phyloP scores from a whole-genome alignment of 2,797 vertebrate species.

The Limosa lapponica region DNA sequence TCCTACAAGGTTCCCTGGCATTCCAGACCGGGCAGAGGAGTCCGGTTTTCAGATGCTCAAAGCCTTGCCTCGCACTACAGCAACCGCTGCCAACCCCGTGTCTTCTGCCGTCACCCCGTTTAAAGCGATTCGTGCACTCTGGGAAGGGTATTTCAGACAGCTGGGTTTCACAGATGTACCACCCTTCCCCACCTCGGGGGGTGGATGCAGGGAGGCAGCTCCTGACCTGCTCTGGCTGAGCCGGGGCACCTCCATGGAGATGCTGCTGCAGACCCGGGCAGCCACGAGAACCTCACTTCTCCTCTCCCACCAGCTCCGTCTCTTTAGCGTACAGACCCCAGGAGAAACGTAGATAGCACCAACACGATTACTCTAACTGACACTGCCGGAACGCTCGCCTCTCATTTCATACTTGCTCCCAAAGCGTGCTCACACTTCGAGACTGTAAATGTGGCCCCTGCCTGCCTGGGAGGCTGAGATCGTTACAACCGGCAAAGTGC shows the following conservation, averaged over 20 bases:
- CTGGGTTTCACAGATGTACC: neutral
- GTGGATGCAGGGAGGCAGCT: neutral
- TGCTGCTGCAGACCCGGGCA: neutral
- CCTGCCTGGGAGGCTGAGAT: neutral
- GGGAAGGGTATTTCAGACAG: neutral
- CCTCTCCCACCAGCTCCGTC: neutral
- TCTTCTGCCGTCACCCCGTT: neutral
- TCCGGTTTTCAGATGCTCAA: neutral
- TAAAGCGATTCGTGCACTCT: neutral
- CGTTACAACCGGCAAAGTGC: neutral
- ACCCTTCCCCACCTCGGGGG: neutral
- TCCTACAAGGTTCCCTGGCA: neutral
- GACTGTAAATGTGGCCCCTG: neutral
- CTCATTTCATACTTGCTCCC: neutral
- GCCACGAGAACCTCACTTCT: neutral
- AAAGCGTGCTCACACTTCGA: neutral
- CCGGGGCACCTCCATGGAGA: neutral
- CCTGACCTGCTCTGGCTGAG: neutral
- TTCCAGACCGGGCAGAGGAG: neutral
- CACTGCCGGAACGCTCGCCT: neutral
- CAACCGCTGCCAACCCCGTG: accelerated
- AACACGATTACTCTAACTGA: neutral
- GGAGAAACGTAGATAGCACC: neutral
- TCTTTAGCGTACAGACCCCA: neutral
- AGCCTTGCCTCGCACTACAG: neutral